Percentiles rank a stretch among this genome's conserved stretches.
phyloP scores from a whole-genome alignment of 1,140 invertebrate species.

The Sarcophaga bullata region DNA sequence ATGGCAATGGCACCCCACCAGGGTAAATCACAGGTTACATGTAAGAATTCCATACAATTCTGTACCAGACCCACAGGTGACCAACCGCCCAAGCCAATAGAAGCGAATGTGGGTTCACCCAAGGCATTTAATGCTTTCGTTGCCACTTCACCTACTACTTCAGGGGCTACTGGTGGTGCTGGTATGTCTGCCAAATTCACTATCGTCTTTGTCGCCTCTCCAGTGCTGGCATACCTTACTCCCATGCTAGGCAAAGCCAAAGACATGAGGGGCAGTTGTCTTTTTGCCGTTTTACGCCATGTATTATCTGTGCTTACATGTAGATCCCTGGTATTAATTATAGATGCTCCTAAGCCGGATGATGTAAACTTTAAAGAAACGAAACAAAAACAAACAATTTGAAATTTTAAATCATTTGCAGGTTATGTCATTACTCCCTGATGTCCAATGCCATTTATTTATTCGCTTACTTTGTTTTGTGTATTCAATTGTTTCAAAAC shows the following conservation, averaged over 20 bases:
- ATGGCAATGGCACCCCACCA: slow-evolving; percentile 90
- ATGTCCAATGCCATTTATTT: background rate
- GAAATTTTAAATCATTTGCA: background rate
- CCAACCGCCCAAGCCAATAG: slow-evolving; percentile 82
- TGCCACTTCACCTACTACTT: slow-evolving; percentile 60
- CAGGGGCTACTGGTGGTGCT: slow-evolving; percentile 66
- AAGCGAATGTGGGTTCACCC: slow-evolving; percentile 81
- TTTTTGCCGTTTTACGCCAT: background rate
- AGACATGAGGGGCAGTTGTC: slow-evolving; percentile 13
- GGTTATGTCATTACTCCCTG: slow-evolving; percentile 27
- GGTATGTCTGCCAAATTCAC: slow-evolving; percentile 68
- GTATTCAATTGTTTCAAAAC: slow-evolving; percentile 13
- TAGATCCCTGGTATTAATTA: slow-evolving; percentile 11
- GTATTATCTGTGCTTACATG: background rate
- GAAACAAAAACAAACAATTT: background rate
- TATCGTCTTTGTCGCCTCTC: slow-evolving; percentile 49
- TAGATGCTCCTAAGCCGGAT: background rate
- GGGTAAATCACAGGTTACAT: slow-evolving; percentile 79
- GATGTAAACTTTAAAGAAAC: slow-evolving; percentile 28
- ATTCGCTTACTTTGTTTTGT: slow-evolving; percentile 23
- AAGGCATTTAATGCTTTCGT: slow-evolving; percentile 67
- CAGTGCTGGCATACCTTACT: slow-evolving; percentile 30
- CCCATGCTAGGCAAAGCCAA: background rate
- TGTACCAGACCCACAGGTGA: slow-evolving; percentile 83
- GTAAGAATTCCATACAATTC: slow-evolving; percentile 81